A percentile compares a stretch with the other conserved stretches of the same genome.
Evolutionary conservation across 2,888 invertebrate species (phyloP).

Genomic region (Andrena hattorfiana): DNA sequence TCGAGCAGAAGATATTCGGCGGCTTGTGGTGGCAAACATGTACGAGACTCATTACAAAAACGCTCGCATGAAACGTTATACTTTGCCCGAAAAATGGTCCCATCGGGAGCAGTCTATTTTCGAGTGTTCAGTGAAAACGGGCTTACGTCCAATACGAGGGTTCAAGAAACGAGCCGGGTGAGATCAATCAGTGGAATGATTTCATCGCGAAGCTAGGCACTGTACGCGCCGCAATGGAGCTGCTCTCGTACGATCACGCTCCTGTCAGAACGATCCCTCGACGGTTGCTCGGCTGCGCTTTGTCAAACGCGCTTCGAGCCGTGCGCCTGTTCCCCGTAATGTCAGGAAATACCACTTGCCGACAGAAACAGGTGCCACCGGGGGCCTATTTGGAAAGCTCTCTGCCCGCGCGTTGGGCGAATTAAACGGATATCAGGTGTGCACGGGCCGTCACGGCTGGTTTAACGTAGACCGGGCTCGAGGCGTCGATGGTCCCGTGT

Average conservation of each 20-base stretch:
- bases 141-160: no score
- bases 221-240: slow-evolving; percentile 35
- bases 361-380: slow-evolving; percentile 67
- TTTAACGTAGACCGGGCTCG: slow-evolving; percentile 37
- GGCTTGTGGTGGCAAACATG: not conserved
- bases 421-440: slow-evolving; percentile 43
- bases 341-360: slow-evolving; percentile 59
- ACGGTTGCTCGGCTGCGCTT: slow-evolving; percentile 31
- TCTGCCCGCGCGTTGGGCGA: slow-evolving; percentile 20
- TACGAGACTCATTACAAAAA: no score
- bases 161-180: slow-evolving; percentile 13
- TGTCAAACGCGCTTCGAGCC: slow-evolving; percentile 37
- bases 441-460: slow-evolving; percentile 40
- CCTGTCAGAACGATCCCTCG: slow-evolving; percentile 48
- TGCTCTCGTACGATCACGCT: slow-evolving; percentile 24
- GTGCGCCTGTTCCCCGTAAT: slow-evolving; percentile 25
- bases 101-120: no score
- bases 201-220: slow-evolving; percentile 22
- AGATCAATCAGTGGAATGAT: slow-evolving; percentile 18
- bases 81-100: no score
- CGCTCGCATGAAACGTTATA: no score
- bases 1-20: not conserved
- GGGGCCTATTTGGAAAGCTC: slow-evolving; percentile 53
- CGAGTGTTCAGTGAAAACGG: no score
- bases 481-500: slow-evolving; percentile 16